Evolutionary conservation across 2,113 vertebrate genomes (phyloP).

Genomic region (Melanotaenia duboulayi): DNA sequence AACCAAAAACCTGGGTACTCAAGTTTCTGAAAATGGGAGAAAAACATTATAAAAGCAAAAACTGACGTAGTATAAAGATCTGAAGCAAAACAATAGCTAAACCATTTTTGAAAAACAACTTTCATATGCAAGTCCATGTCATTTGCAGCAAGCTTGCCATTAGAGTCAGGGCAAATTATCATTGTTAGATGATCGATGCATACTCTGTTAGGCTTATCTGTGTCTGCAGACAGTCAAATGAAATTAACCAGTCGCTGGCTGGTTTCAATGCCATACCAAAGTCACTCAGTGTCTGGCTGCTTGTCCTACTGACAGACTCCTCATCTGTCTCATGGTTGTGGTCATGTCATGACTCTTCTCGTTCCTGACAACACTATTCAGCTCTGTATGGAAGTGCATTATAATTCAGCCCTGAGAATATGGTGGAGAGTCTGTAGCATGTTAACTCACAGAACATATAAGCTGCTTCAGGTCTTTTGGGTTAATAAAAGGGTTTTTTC

Average conservation of each 20-base stretch:
- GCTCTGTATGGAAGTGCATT: neutral
- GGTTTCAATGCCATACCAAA: constrained; percentile 56
- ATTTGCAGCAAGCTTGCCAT: constrained; percentile 40
- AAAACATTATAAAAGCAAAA: neutral
- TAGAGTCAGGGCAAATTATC: constrained; percentile 44
- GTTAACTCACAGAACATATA: no score
- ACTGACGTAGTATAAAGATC: neutral
- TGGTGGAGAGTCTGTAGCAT: no score
- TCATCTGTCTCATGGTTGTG: constrained; percentile 8
- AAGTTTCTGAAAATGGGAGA: neutral
- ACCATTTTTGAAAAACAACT: neutral
- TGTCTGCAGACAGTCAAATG: constrained; percentile 59
- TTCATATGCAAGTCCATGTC: constrained; percentile 27
- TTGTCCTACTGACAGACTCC: constrained; percentile 14
- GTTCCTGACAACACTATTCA: constrained; percentile 1
- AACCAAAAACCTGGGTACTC: no score
- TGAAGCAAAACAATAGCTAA: neutral
- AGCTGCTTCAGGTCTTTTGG: neutral
- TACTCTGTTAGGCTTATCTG: constrained; percentile 33
- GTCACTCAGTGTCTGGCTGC: constrained; percentile 41
- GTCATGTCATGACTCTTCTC: neutral
- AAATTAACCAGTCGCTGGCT: constrained; percentile 55
- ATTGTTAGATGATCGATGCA: constrained; percentile 49
- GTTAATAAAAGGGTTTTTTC: neutral
- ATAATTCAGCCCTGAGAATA: neutral